These are phyloP conservation scores for Saccostrea echinata DNA, from an alignment of 1,140 invertebrate genomes.

Conservation along the genomic window DNA sequence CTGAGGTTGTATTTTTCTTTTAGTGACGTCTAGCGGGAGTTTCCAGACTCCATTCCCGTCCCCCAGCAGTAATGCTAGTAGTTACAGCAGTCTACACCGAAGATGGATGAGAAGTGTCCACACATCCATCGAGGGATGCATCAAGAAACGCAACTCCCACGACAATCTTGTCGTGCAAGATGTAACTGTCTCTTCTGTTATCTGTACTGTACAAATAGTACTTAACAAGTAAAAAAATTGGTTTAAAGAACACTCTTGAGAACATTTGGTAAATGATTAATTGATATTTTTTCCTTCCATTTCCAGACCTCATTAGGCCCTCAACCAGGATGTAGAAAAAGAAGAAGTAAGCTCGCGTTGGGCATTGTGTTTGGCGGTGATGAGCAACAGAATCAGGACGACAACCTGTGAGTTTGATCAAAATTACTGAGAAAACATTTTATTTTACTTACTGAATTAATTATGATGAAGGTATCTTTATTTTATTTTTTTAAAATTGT, in stretches of 20 bases:
- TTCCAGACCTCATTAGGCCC: constrained; percentile 9
- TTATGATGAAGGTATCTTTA: neutral
- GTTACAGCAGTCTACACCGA: constrained; percentile 82
- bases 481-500: constrained; percentile 12
- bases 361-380: constrained; percentile 80
- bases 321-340: constrained; percentile 28
- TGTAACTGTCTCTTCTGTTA: constrained; percentile 42
- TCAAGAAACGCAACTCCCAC: constrained; percentile 63
- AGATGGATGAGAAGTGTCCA: constrained; percentile 82
- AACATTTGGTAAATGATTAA: neutral
- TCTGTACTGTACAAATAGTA: neutral
- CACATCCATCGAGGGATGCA: constrained; percentile 81
- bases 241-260: neutral
- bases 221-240: neutral
- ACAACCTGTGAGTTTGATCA: constrained; percentile 39
- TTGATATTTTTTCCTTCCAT: neutral
- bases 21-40: constrained; percentile 77
- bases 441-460: neutral
- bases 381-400: constrained; percentile 63
- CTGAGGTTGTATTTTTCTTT: constrained; percentile 12
- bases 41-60: constrained; percentile 72
- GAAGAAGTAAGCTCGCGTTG: constrained; percentile 81
- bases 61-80: constrained; percentile 70
- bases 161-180: constrained; percentile 62
- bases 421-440: neutral